Percentiles rank a stretch among this genome's conserved stretches.
These are phyloP conservation scores for Yponomeuta sedellus DNA, from an alignment of 2,888 invertebrate genomes.

Conservation along the genomic window DNA sequence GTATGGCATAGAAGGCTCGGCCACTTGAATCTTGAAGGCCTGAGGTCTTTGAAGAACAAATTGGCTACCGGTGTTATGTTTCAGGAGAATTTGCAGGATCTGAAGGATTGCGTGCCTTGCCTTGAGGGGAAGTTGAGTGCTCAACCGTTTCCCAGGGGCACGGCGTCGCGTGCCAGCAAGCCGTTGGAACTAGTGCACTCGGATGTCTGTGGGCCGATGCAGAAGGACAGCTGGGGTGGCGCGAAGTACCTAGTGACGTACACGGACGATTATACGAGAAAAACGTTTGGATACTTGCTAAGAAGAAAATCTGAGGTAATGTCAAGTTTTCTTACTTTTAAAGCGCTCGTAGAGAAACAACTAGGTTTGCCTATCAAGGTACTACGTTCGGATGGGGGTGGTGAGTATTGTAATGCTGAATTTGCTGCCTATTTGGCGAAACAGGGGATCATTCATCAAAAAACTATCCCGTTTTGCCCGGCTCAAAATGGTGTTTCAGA, in stretches of 20 bases:
- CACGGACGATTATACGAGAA: slow-evolving; percentile 32
- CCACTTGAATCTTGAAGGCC: background rate
- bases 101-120: background rate
- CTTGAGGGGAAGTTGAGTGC: background rate
- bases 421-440: slow-evolving; percentile 26
- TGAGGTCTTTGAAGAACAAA: background rate
- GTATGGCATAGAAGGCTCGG: background rate
- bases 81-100: background rate
- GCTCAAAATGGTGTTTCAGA: slow-evolving; percentile 32
- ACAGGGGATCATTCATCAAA: slow-evolving; percentile 34
- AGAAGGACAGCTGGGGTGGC: slow-evolving; percentile 25
- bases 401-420: slow-evolving; percentile 19
- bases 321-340: slow-evolving; percentile 26
- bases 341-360: slow-evolving; percentile 32
- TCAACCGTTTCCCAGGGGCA: background rate
- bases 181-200: slow-evolving; percentile 27
- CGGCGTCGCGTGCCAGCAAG: background rate
- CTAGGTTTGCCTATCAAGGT: slow-evolving; percentile 28
- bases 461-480: slow-evolving; percentile 30
- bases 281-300: slow-evolving; percentile 30
- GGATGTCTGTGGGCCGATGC: slow-evolving; percentile 31
- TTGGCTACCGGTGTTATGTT: background rate
- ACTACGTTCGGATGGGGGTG: slow-evolving; percentile 21
- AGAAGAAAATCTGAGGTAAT: slow-evolving; percentile 30
- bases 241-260: slow-evolving; percentile 31